Evolutionary conservation across 92 coral and sea anemone species (phyloP).

Genomic region (Epizoanthus illoricatus): DNA sequence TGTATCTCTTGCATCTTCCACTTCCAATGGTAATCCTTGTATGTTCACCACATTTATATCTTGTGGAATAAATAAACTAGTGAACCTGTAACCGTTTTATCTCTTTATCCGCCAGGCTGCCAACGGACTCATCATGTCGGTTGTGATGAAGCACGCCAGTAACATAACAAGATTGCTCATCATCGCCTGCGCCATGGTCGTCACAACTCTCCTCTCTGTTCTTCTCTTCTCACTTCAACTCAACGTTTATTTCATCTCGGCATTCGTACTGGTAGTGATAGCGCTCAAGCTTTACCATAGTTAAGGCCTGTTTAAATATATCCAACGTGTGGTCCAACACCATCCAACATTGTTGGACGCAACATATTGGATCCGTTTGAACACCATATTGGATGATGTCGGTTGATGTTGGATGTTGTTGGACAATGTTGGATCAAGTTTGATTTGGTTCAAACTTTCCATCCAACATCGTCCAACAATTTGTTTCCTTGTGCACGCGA

Average conservation of each 20-base stretch:
- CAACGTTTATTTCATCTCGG: constrained; percentile 69
- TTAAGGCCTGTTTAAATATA: background rate
- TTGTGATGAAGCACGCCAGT: constrained; percentile 89
- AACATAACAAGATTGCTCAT: constrained; percentile 74
- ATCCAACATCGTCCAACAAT: background rate
- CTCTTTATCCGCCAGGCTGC: constrained; percentile 58
- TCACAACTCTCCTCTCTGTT: constrained; percentile 75
- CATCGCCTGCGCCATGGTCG: constrained; percentile 89
- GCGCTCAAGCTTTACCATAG: constrained; percentile 75
- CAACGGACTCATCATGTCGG: constrained; percentile 82
- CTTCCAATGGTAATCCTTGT: background rate
- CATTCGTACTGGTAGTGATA: constrained; percentile 64
- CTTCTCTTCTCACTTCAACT: constrained; percentile 69
- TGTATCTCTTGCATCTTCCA: too few species aligned
- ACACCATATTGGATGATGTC: too few species aligned
- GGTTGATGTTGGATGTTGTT: too few species aligned
- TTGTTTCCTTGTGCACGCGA: background rate
- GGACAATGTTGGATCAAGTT: too few species aligned
- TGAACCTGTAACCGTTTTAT: background rate
- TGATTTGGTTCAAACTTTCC: background rate
- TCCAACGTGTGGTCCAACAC: too few species aligned
- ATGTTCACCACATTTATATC: background rate
- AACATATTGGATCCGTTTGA: too few species aligned
- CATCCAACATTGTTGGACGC: too few species aligned
- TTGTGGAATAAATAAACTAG: background rate